phyloP scores from a whole-genome alignment of 2,888 invertebrate species.

The Brachynemurus nebulosus region DNA sequence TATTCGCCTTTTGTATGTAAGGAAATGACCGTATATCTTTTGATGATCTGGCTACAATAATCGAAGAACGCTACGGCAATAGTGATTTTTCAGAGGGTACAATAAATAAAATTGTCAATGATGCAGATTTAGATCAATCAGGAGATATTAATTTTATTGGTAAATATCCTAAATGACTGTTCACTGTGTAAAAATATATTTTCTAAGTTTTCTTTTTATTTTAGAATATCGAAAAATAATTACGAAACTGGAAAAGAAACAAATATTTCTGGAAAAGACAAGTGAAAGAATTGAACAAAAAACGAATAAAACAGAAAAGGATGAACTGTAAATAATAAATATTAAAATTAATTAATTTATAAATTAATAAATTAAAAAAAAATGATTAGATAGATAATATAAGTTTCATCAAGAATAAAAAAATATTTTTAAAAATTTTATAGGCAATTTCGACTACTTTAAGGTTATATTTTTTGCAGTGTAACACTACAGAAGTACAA shows the following conservation, averaged over 20 bases:
- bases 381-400: too few species aligned
- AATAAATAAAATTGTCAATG: background rate
- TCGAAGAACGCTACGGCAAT: background rate
- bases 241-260: background rate
- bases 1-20: background rate
- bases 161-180: background rate
- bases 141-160: background rate
- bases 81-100: background rate
- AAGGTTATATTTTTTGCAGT: too few species aligned
- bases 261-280: background rate
- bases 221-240: background rate
- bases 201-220: background rate
- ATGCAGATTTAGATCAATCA: background rate
- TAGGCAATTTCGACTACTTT: too few species aligned
- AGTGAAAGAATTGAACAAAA: too few species aligned
- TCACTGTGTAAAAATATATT: background rate
- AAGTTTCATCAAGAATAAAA: too few species aligned
- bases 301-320: too few species aligned
- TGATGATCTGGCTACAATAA: background rate
- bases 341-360: too few species aligned
- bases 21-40: background rate
- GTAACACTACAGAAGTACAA: too few species aligned
- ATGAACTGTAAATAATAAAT: too few species aligned
- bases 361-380: too few species aligned
- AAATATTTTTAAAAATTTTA: too few species aligned